Evolutionary conservation across 2,888 invertebrate genomes (phyloP), one percentile per base, ranked within the genome.

Genomic region (Tinea trinotella): DNA sequence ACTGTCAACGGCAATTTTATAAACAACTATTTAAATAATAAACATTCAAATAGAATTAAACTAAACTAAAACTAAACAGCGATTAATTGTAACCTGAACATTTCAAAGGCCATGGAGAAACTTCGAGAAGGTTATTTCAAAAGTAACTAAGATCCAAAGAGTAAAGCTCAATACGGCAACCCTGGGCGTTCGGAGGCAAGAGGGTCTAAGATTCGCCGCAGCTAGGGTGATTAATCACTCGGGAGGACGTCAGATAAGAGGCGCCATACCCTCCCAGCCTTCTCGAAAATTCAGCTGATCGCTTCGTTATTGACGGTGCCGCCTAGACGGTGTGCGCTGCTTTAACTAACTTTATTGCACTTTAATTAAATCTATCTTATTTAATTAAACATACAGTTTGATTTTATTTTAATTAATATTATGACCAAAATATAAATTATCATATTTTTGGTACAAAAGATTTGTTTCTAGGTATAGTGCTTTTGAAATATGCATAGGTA

Each of bases 301-400:
- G 40, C 40, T 40, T 40, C 2, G 40, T 3, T 40, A 50, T 49
- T 30, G 48, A 22, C 22, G 12, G 52, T 81, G 74, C 76, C 62
- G 68, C 74, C 64, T 70, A 70, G 74, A 73, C 72, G 69, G 58
- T 82, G 82, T 84, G 84, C 84, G 84, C n/a, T n/a, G 84, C 24
- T 50, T 40, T 48, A 48, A 18, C 13, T 2, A 40, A 1, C 40
- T 4, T 40, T 40, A 40, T 15, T 40, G 40, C 40, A 40, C 7
- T 40, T 40, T 40, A 40, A 40, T 40, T 40, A 15, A 3, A 40
- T 13, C 7, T n/a, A 7, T 22, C 22, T n/a, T n/a, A n/a, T n/a
- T n/a, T n/a, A n/a, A n/a, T n/a, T n/a, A n/a, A n/a, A n/a, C n/a
- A n/a, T n/a, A n/a, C n/a, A n/a, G n/a, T n/a, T n/a, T n/a, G n/a